Base-by-base conservation (phyloP, 1,140 invertebrate genomes). In the Hylaeus anthracinus region DNA sequence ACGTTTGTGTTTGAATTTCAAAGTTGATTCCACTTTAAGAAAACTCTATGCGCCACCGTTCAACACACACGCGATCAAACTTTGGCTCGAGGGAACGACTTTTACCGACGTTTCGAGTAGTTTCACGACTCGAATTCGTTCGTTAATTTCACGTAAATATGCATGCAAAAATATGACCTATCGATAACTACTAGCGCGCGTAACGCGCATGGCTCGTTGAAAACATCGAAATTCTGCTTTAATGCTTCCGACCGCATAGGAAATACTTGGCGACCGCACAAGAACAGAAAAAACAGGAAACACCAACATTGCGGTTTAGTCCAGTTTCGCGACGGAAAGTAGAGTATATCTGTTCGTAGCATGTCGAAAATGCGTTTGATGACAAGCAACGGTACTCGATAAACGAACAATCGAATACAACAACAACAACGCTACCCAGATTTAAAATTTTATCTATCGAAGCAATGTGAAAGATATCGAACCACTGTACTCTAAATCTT, bases 241-340 rank as follows among this genome's bases (percentile, higher is more conserved):
- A 1, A 45, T 43, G 37, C 45, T 37, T 53, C 45, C 51, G 51
- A 37, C 26, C 56, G 2, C 51, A 48, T 60, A 81, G 84, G 84
- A 85, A 84, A 81, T 58, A 55, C 51, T 58, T 66, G 39, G 55
- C 53, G 39, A 83, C 83, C 76, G 72, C 72, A 83, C 5, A 72
- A 37, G n/a, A 70, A 39, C 63, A 53, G 41, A 80, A 77, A 26
- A 78, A 86, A 73, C 79, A 84, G 84, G 71, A 86, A 84, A 81
- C 26, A 14, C 61, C 55, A 43, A 26, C 53, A 56, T 58, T 81
- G 78, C 67, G 51, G 74, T 78, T 37, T 66, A 78, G 15, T 56
- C 55, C 48, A 51, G 66, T 60, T 61, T 76, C 53, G 15, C 53
- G 72, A 55, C 65, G 66, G 41, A 67, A 72, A 65, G 56, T 12